phyloP scores from a whole-genome alignment of 2,113 vertebrate species.

The Aphelocoma coerulescens region DNA sequence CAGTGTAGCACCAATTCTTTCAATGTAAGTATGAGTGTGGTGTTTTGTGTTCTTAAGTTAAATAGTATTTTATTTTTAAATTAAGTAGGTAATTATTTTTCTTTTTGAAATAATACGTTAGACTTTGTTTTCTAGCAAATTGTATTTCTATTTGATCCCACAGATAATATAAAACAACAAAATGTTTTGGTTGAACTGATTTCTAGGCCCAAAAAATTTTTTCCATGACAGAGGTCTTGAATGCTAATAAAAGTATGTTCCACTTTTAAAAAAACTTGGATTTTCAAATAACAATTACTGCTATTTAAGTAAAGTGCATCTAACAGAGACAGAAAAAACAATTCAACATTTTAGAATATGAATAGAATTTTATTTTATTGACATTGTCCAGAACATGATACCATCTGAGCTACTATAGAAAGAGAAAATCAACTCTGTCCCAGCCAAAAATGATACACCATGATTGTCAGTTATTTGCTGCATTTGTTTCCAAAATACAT shows the following conservation, averaged over 20 bases:
- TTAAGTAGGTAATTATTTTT: neutral
- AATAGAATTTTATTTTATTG: too few relatives aligned
- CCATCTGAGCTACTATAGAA: too few relatives aligned
- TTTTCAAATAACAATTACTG: too few relatives aligned
- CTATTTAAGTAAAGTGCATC: too few relatives aligned
- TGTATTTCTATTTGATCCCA: neutral
- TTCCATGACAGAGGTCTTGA: neutral
- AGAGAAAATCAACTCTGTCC: too few relatives aligned
- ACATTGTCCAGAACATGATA: too few relatives aligned
- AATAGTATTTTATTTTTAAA: neutral
- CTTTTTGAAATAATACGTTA: neutral
- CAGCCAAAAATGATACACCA: too few relatives aligned
- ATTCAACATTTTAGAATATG: too few relatives aligned
- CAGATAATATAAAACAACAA: neutral
- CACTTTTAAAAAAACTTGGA: neutral
- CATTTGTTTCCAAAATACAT: too few relatives aligned
- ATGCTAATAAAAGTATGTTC: neutral
- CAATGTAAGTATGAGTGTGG: constrained; percentile 80
- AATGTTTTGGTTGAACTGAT: neutral
- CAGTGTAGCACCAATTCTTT: constrained; percentile 93
- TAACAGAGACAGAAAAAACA: too few relatives aligned
- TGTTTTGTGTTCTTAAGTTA: neutral
- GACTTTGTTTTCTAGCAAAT: neutral
- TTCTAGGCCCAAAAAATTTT: neutral
- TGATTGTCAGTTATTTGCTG: too few relatives aligned